phyloP scores from a whole-genome alignment of 2,113 vertebrate genomes.

The Planiliza haematocheilus region DNA sequence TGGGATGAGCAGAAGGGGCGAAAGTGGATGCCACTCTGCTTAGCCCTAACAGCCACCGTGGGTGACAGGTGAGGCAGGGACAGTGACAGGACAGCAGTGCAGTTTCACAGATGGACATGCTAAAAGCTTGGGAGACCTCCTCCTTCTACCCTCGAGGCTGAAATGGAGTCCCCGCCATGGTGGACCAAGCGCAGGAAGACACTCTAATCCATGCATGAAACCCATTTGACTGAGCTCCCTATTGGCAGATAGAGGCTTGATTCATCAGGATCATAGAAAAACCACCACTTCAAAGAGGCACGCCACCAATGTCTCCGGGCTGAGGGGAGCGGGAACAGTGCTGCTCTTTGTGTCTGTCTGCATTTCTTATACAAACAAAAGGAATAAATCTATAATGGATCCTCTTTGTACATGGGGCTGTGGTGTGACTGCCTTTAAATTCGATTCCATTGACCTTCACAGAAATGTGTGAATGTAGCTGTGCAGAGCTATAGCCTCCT shows the following conservation, averaged over 20 bases:
- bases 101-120: slow-evolving; percentile 43
- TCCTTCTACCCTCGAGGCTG: slow-evolving; percentile 33
- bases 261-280: slow-evolving; percentile 62
- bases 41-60: slow-evolving; percentile 20
- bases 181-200: slow-evolving; percentile 37
- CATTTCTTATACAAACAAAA: slow-evolving; percentile 31
- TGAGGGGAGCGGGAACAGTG: slow-evolving; percentile 16
- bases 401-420: not conserved
- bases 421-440: slow-evolving; percentile 10
- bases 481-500: not conserved
- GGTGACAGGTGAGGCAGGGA: slow-evolving; percentile 57
- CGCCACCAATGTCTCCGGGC: slow-evolving; percentile 44
- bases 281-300: slow-evolving; percentile 60
- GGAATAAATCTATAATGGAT: slow-evolving; percentile 25
- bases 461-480: not conserved
- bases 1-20: slow-evolving; percentile 21
- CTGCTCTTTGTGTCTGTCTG: slow-evolving; percentile 38
- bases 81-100: slow-evolving; percentile 35
- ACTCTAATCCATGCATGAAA: slow-evolving; percentile 68
- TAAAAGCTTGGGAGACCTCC: slow-evolving; percentile 59
- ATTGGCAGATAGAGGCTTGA: slow-evolving; percentile 49
- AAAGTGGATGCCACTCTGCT: slow-evolving; percentile 17
- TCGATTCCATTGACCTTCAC: slow-evolving; percentile 15
- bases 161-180: slow-evolving; percentile 48
- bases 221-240: slow-evolving; percentile 53